Percentiles rank a stretch among this genome's conserved stretches.
Evolutionary conservation across 2,888 invertebrate species (phyloP).

Genomic region (Eledone cirrhosa): DNA sequence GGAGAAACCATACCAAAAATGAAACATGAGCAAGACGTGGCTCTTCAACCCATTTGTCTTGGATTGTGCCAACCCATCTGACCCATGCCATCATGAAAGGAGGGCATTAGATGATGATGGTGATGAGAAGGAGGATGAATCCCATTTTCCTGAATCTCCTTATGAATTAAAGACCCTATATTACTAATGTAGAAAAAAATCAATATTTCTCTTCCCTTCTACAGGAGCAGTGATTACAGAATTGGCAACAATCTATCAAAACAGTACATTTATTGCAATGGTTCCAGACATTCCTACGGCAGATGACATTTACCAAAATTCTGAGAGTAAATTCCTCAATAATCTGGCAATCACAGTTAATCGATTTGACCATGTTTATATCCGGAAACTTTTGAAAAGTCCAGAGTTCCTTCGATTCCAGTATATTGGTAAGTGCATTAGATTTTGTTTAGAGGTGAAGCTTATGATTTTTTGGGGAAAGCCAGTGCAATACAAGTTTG

Average conservation of each 20-base stretch:
- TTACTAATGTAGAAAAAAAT: background rate
- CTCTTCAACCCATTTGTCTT: too few species aligned
- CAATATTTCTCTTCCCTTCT: background rate
- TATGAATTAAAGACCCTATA: background rate
- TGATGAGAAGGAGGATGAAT: too few species aligned
- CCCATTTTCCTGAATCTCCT: too few species aligned
- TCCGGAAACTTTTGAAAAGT: slow-evolving; percentile 32
- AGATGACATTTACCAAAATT: background rate
- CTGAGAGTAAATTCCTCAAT: background rate
- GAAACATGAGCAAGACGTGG: too few species aligned
- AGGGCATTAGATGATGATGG: too few species aligned
- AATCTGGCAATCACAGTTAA: slow-evolving; percentile 21
- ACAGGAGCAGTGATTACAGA: slow-evolving; percentile 15
- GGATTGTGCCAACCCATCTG: too few species aligned
- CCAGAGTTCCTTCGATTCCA: slow-evolving; percentile 37
- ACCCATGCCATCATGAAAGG: too few species aligned
- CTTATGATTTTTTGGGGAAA: too few species aligned
- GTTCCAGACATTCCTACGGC: slow-evolving; percentile 1
- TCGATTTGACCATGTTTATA: slow-evolving; percentile 26
- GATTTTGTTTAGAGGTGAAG: background rate
- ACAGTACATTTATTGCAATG: slow-evolving; percentile 31
- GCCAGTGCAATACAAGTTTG: too few species aligned
- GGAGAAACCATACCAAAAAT: too few species aligned
- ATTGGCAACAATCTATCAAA: slow-evolving; percentile 17
- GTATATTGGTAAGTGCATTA: slow-evolving; percentile 34